These are phyloP conservation scores for Rhopalosiphum nymphaeae DNA, from an alignment of 2,888 invertebrate species.

Conservation along the genomic window DNA sequence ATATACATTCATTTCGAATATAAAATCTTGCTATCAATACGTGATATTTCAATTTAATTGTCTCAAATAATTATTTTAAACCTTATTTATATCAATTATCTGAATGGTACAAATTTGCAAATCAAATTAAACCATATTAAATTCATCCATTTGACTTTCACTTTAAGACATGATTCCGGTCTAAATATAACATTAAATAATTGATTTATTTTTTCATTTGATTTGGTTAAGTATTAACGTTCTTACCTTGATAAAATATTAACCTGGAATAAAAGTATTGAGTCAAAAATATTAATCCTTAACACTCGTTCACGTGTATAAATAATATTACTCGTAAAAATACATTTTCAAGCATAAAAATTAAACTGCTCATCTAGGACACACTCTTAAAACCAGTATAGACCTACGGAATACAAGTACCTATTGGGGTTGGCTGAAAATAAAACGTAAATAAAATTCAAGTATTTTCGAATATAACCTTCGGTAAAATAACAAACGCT, in stretches of 20 bases:
- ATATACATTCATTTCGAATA: not conserved
- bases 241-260: not conserved
- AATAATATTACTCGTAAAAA: not conserved
- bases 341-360: not conserved
- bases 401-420: not conserved
- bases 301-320: not conserved
- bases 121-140: not conserved
- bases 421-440: not conserved
- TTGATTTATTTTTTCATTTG: not conserved
- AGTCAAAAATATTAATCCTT: not conserved
- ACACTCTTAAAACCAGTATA: not conserved
- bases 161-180: not conserved
- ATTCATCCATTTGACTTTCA: not conserved
- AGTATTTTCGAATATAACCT: not conserved
- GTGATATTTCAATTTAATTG: not conserved
- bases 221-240: not conserved
- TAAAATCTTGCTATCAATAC: not conserved
- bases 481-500: not conserved
- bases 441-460: not conserved
- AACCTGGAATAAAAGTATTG: not conserved
- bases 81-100: not conserved
- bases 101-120: not conserved
- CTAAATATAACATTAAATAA: not conserved
- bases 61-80: not conserved
- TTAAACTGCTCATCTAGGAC: not conserved